Conservation (phyloP, 2,113 vertebrate species). For the Heteronetta atricapilla region DNA sequence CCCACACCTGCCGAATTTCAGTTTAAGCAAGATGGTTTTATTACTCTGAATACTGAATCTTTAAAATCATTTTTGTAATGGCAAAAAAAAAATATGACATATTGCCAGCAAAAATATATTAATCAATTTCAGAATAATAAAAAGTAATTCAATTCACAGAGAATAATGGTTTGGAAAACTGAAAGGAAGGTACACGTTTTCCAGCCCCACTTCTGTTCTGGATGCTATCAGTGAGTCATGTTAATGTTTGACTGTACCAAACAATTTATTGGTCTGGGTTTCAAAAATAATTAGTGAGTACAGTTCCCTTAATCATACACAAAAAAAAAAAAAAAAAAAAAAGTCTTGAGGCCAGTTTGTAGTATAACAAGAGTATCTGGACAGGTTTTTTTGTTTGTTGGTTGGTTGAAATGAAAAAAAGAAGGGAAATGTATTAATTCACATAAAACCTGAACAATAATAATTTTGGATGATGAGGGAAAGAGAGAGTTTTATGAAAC, state of each 20-base stretch:
- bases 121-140: not conserved
- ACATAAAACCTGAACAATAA: not conserved
- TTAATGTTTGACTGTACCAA: not conserved
- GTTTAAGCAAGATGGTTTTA: not conserved
- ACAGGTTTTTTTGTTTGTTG: not conserved
- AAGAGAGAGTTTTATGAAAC: not conserved
- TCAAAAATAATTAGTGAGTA: not conserved
- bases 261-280: not conserved
- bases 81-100: not conserved
- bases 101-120: slow-evolving; percentile 1
- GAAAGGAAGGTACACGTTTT: not conserved
- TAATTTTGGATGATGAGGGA: not conserved
- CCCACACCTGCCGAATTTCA: not conserved
- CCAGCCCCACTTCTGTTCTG: not conserved
- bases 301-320: not conserved
- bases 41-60: not conserved
- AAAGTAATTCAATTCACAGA: not conserved
- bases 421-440: not conserved
- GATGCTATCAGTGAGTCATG: not conserved
- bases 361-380: not conserved
- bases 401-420: not conserved
- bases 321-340: not conserved
- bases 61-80: not conserved
- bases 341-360: accelerated
- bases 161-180: not conserved